These are phyloP conservation scores for Macaca nemestrina DNA, from an alignment of 2,113 vertebrate species.

Conservation along the genomic window DNA sequence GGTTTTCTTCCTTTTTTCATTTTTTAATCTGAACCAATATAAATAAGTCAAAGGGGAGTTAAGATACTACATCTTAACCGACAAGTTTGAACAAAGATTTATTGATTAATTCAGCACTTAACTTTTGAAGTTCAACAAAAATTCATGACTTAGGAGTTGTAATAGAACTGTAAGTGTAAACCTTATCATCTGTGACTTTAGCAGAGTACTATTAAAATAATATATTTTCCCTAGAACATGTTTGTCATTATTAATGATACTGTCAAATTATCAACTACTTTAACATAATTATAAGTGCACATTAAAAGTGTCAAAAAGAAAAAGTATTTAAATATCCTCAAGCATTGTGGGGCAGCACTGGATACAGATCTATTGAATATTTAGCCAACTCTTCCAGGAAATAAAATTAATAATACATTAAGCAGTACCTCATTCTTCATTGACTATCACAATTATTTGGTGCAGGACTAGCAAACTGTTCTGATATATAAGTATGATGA, in stretches of 20 bases:
- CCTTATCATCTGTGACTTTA: background rate
- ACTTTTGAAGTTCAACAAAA: conserved; percentile 26
- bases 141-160: conserved; percentile 11
- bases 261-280: background rate
- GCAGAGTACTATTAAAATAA: conserved; percentile 11
- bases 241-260: background rate
- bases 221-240: background rate
- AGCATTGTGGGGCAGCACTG: background rate
- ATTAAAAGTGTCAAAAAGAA: conserved; percentile 27
- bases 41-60: background rate
- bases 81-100: background rate
- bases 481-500: background rate
- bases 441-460: conserved; percentile 14
- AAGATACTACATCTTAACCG: background rate
- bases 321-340: background rate
- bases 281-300: background rate
- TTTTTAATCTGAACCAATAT: background rate
- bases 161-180: background rate
- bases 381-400: background rate
- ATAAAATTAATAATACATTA: conserved; percentile 7
- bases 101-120: background rate
- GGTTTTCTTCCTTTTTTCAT: background rate
- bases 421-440: background rate
- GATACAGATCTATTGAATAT: background rate
- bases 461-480: conserved; percentile 42